These are phyloP conservation scores for Macrobrachium nipponense DNA, from an alignment of 1,140 invertebrate species.

Conservation along the genomic window DNA sequence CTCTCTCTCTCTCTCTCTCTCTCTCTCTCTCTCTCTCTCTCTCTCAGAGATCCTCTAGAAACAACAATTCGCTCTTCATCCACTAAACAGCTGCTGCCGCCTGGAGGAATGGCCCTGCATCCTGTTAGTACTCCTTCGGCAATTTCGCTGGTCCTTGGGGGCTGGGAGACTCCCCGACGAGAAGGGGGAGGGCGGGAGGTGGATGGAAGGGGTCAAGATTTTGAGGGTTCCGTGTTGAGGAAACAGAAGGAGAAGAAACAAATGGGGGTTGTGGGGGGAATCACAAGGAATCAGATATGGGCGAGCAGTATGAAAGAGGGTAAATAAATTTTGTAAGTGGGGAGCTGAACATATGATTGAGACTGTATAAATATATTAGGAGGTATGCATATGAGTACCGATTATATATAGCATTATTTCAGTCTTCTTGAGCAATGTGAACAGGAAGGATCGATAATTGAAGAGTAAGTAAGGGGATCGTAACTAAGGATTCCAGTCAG, in stretches of 20 bases:
- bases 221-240: background rate
- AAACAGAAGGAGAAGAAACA: background rate
- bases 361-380: no score
- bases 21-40: slow-evolving; percentile 11
- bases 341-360: background rate
- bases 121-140: slow-evolving; percentile 10
- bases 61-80: no score
- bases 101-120: background rate
- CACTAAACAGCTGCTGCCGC: background rate
- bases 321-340: background rate
- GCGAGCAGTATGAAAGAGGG: background rate
- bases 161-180: background rate
- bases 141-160: background rate
- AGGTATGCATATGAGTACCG: no score
- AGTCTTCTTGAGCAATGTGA: no score
- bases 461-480: no score
- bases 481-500: no score
- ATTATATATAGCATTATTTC: no score
- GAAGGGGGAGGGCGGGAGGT: background rate
- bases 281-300: background rate
- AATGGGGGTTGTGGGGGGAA: no score
- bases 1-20: background rate
- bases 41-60: background rate
- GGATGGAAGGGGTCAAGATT: background rate
- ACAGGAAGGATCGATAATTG: no score